These are phyloP conservation scores for Peucedramus taeniatus DNA, from an alignment of 2,113 vertebrate genomes.

Conservation along the genomic window DNA sequence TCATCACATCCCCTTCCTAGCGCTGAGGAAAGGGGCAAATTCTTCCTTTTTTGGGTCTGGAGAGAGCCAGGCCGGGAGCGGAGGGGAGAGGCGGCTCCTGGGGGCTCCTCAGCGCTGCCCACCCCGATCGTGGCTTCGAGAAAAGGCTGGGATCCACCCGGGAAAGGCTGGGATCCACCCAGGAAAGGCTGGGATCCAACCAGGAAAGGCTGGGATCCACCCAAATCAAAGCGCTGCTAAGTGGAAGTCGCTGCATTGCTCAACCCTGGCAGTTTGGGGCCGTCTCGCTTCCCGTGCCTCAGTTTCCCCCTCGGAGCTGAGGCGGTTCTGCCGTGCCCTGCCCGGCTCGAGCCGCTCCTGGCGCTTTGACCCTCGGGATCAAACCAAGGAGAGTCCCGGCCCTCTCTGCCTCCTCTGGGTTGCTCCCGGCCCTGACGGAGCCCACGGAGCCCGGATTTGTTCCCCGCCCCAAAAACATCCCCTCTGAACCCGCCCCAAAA, in stretches of 20 bases:
- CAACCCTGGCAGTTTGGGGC: accelerated
- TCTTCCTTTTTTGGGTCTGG: conserved; percentile 70
- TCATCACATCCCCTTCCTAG: conserved; percentile 70
- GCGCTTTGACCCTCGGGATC: no score
- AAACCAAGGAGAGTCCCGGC: neutral
- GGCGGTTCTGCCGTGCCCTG: neutral
- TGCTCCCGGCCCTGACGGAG: neutral
- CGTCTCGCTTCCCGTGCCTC: neutral
- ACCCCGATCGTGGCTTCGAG: accelerated
- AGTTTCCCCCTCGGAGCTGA: neutral
- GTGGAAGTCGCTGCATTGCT: neutral
- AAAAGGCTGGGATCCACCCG: neutral
- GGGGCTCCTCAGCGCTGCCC: accelerated
- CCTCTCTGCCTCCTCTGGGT: neutral
- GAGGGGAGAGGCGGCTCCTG: neutral
- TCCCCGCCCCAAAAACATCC: neutral
- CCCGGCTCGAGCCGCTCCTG: accelerated
- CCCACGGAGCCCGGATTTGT: accelerated
- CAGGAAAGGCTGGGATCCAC: neutral
- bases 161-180: neutral
- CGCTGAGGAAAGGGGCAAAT: neutral
- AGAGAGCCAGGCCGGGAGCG: neutral
- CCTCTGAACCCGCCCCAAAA: neutral
- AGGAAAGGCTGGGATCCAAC: neutral
- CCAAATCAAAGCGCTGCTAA: accelerated